A percentile compares a stretch with the other conserved stretches of the same genome.
phyloP scores from a whole-genome alignment of 92 coral and sea anemone species.

The Zoanthus solanderi region DNA sequence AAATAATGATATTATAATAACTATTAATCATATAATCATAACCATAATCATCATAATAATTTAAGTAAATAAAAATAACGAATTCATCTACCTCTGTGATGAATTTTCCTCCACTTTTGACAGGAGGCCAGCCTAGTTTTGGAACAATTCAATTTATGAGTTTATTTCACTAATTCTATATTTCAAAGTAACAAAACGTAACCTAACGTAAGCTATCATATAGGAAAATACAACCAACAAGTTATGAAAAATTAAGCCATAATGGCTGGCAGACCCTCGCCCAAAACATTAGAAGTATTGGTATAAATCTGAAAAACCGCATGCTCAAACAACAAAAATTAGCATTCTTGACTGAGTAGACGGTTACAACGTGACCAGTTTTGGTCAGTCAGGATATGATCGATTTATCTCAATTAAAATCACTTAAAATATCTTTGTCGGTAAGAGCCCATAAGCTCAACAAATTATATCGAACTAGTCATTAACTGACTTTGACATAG shows the following conservation, averaged over 20 bases:
- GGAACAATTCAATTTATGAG: constrained; percentile 7
- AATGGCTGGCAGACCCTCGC: constrained; percentile 5
- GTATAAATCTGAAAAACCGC: neutral
- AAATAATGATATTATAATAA: neutral
- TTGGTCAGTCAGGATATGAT: neutral
- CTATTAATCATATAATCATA: neutral
- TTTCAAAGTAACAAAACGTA: constrained; percentile 11
- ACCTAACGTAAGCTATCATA: constrained; percentile 3
- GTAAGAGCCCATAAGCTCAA: neutral
- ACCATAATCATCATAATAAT: constrained; percentile 3
- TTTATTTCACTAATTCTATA: neutral
- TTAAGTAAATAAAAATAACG: neutral
- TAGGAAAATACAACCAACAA: constrained; percentile 3
- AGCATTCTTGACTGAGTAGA: neutral
- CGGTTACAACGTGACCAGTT: neutral
- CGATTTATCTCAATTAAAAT: too few species aligned
- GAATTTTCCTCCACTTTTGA: too few species aligned
- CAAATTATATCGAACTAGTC: neutral
- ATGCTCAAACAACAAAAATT: constrained; percentile 7
- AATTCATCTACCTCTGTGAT: constrained; percentile 8
- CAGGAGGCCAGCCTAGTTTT: constrained; percentile 9
- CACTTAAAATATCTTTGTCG: neutral
- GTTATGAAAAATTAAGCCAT: neutral
- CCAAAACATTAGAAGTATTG: neutral
- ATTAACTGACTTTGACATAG: neutral